Evolutionary conservation across 2,888 invertebrate genomes (phyloP).

Genomic region (Corythucha ciliata): DNA sequence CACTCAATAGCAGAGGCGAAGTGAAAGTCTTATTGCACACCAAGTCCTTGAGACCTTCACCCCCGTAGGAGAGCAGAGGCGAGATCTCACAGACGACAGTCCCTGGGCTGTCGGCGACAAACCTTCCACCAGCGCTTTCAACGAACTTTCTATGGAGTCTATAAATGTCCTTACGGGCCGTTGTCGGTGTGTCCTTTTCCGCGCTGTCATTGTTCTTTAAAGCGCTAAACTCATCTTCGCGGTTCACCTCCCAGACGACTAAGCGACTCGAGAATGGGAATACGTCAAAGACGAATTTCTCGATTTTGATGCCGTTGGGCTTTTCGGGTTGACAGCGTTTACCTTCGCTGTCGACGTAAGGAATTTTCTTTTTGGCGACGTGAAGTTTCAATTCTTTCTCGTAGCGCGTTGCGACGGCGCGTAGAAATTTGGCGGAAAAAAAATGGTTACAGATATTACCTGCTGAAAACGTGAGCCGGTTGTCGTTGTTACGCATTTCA

Average conservation of each 20-base stretch:
- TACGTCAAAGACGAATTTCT: constrained; percentile 98
- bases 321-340: constrained; percentile 61
- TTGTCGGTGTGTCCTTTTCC: constrained; percentile 83
- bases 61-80: constrained; percentile 79
- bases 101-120: constrained; percentile 47
- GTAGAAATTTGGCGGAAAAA: constrained; percentile 79
- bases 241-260: constrained; percentile 82
- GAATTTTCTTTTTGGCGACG: constrained; percentile 95
- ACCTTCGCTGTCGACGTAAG: constrained; percentile 65
- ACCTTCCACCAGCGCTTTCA: constrained; percentile 67
- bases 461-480: constrained; percentile 78
- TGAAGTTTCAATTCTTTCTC: constrained; percentile 77
- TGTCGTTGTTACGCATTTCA: constrained; percentile 64
- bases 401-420: constrained; percentile 57
- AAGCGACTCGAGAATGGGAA: constrained; percentile 88
- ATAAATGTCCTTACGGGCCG: constrained; percentile 69
- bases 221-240: constrained; percentile 93
- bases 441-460: constrained; percentile 99
- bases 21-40: constrained; percentile 58
- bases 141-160: constrained; percentile 70
- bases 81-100: constrained; percentile 72
- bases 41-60: constrained; percentile 66
- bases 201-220: constrained; percentile 91
- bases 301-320: constrained; percentile 95
- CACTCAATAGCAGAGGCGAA: constrained; percentile 52